phyloP scores from a whole-genome alignment of 2,888 invertebrate species.

The Megamerina dolium region DNA sequence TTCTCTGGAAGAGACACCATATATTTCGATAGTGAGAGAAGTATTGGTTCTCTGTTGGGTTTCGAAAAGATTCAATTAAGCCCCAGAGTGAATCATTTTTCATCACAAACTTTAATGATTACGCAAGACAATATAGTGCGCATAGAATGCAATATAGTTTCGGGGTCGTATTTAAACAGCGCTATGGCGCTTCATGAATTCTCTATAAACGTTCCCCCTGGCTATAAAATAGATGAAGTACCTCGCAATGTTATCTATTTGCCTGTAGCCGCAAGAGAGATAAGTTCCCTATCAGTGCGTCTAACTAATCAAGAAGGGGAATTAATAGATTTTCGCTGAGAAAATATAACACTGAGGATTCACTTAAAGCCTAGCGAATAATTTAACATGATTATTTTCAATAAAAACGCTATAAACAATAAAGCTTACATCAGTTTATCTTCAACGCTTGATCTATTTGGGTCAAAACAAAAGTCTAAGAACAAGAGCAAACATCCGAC shows the following conservation, averaged over 20 bases:
- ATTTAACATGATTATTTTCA: neutral
- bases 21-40: neutral
- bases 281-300: neutral
- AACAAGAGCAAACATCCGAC: too few relatives aligned
- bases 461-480: too few relatives aligned
- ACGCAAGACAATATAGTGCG: neutral
- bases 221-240: neutral
- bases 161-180: neutral
- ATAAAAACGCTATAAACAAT: neutral
- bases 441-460: too few relatives aligned
- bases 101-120: neutral
- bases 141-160: neutral
- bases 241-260: neutral
- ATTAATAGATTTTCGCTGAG: neutral
- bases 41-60: neutral
- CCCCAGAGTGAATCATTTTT: neutral
- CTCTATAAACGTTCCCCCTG: neutral
- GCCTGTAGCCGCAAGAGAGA: neutral
- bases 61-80: neutral
- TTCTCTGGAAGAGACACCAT: neutral
- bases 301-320: neutral
- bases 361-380: neutral
- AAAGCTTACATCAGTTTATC: too few relatives aligned
- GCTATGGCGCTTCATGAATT: neutral
- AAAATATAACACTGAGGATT: neutral